Base-by-base conservation (phyloP, 1,140 invertebrate species). In the Trichoplusia ni region DNA sequence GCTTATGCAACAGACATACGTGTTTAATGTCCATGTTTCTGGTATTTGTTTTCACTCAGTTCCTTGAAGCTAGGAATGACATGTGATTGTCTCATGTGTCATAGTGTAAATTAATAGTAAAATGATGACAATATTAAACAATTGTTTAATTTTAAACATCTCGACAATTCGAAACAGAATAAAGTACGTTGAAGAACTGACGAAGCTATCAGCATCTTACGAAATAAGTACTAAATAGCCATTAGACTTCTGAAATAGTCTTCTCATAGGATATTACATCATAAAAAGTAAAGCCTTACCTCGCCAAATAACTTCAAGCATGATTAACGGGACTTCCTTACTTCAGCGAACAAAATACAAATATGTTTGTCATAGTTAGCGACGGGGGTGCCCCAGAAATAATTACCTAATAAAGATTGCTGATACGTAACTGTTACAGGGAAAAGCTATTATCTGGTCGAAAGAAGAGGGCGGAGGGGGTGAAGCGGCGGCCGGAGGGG, bases 361-460 rank as follows among this genome's bases (percentile, higher is more conserved):
- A 73, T 73, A 67, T 67, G 63, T 73, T 73, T 69, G 70, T 73
- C 67, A 73, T 69, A 69, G 70, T 61, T 63, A 16, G 23, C 54
- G 40, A 31, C 38, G 44, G 53, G 62, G 67, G 67, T 46, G 44
- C 47, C 49, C 61, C 61, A 72, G 63, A 72, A 73, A 73, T 71
- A 71, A 68, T 71, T 68, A 71, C 72, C 62, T 65, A 71, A 71
- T 74, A 74, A 71, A 68, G 69, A 75, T 71, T 67, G 58, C 42
- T 68, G 72, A 75, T 75, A 75, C 66, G 63, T 54, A 60, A 66
- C 64, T 59, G 46, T 56, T 68, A 75, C 72, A 71, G 59, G 72
- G 72, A 74, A 74, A 75, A 58, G 69, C 72, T 71, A 71, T 75
- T 75, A 71, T 71, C 72, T 69, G 47, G 47, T 49, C 37, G 59